These are phyloP conservation scores for Rhinopomastus cyanomelas DNA, from an alignment of 2,113 vertebrate genomes.

Conservation along the genomic window DNA sequence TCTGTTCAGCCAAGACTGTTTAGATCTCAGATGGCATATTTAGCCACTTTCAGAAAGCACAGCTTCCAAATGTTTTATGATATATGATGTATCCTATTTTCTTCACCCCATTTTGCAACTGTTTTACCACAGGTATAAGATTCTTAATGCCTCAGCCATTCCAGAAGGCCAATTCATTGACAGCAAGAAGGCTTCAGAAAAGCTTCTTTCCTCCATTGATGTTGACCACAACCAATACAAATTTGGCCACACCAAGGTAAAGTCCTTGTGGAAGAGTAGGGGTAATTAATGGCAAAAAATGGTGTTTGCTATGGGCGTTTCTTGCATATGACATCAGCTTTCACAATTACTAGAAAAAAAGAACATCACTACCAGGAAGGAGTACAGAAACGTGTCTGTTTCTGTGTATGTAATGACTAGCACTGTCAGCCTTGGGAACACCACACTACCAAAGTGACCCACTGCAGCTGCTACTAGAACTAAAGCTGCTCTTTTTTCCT, in stretches of 20 bases:
- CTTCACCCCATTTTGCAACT: background rate
- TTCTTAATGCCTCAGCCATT: constrained; percentile 84
- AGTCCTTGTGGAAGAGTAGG: background rate
- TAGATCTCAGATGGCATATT: background rate
- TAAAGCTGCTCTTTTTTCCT: background rate
- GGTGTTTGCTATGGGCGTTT: background rate
- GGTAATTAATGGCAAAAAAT: background rate
- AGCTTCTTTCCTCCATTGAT: constrained; percentile 83
- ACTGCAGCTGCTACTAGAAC: background rate
- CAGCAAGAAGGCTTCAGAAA: constrained; percentile 82
- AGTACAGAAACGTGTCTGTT: background rate
- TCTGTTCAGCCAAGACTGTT: background rate
- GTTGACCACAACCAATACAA: constrained; percentile 83
- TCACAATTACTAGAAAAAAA: background rate
- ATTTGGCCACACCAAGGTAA: constrained; percentile 88
- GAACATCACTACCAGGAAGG: background rate
- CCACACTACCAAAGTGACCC: background rate
- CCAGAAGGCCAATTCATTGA: constrained; percentile 84
- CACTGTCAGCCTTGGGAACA: background rate
- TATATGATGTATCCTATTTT: background rate
- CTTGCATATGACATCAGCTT: background rate
- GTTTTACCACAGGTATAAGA: constrained; percentile 76
- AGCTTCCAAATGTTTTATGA: background rate
- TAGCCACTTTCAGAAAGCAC: background rate
- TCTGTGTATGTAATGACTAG: background rate